Evolutionary conservation across 2,113 vertebrate genomes (phyloP).

Genomic region (Chrysemys picta): DNA sequence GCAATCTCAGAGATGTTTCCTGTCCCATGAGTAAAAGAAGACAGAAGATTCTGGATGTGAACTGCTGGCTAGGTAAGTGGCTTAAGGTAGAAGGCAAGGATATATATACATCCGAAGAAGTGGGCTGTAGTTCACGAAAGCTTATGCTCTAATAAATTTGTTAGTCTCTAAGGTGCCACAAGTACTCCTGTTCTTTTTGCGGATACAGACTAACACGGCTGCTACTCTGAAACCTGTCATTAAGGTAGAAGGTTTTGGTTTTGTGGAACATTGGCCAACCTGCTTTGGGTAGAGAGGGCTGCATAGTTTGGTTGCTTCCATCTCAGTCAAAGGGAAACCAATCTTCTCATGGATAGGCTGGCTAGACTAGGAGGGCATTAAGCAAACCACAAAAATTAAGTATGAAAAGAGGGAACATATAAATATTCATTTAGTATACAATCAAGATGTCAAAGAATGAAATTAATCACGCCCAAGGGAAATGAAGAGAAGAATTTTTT

Average conservation of each 20-base stretch:
- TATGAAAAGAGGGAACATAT: background rate
- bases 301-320: background rate
- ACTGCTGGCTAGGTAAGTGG: rapidly evolving
- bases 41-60: background rate
- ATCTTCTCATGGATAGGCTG: background rate
- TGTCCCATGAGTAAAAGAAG: background rate
- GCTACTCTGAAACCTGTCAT: too few relatives aligned
- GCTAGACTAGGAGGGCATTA: background rate
- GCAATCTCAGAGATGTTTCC: background rate
- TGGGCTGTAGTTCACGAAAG: too few relatives aligned
- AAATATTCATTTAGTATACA: background rate
- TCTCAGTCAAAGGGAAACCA: background rate
- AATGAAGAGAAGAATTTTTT: background rate
- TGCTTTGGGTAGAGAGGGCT: background rate
- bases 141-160: too few relatives aligned
- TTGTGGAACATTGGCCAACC: rapidly evolving
- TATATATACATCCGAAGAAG: too few relatives aligned
- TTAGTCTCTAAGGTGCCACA: too few relatives aligned
- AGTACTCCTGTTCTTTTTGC: too few relatives aligned
- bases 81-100: background rate
- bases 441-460: background rate
- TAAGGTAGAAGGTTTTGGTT: background rate
- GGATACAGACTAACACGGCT: too few relatives aligned
- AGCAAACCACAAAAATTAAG: background rate
- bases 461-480: background rate